Evolutionary conservation across 2,797 vertebrate genomes (phyloP).

Genomic region (Esox lucius): DNA sequence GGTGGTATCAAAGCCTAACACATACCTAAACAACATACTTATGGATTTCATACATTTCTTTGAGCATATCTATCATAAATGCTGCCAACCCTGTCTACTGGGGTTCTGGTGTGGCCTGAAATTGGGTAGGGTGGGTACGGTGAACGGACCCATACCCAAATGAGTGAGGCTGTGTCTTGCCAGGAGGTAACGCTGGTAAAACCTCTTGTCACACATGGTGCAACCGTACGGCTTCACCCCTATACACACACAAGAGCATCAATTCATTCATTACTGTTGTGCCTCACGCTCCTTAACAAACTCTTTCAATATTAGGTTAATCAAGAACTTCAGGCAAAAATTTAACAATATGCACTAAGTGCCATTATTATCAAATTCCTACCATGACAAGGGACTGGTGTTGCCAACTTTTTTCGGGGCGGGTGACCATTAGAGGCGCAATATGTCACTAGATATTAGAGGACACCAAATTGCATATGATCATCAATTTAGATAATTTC

Average conservation of each 20-base stretch:
- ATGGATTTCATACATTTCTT: neutral
- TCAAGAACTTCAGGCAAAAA: neutral
- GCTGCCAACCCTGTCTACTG: slow-evolving; percentile 11
- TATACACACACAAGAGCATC: slow-evolving; percentile 63
- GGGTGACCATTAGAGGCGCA: neutral
- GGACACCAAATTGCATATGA: neutral
- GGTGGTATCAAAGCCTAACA: neutral
- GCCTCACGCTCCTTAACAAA: slow-evolving; percentile 40
- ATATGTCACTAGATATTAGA: neutral
- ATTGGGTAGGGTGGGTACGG: slow-evolving; percentile 1
- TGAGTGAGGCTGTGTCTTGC: slow-evolving; percentile 81
- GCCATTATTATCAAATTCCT: neutral
- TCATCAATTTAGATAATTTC: neutral
- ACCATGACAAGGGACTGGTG: neutral
- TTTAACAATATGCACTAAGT: neutral
- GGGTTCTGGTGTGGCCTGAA: neutral
- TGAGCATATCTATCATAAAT: neutral
- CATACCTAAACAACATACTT: neutral
- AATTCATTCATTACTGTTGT: slow-evolving; percentile 64
- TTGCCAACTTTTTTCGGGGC: neutral
- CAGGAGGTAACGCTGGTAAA: slow-evolving; percentile 81
- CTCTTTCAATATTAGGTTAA: slow-evolving; percentile 13
- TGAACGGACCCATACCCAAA: slow-evolving; percentile 67
- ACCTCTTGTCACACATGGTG: slow-evolving; percentile 82
- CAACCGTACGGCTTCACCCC: slow-evolving; percentile 81